A percentile compares a stretch with the other conserved stretches of the same genome.
phyloP scores from a whole-genome alignment of 2,113 vertebrate genomes.

The Chloropsis cyanopogon region DNA sequence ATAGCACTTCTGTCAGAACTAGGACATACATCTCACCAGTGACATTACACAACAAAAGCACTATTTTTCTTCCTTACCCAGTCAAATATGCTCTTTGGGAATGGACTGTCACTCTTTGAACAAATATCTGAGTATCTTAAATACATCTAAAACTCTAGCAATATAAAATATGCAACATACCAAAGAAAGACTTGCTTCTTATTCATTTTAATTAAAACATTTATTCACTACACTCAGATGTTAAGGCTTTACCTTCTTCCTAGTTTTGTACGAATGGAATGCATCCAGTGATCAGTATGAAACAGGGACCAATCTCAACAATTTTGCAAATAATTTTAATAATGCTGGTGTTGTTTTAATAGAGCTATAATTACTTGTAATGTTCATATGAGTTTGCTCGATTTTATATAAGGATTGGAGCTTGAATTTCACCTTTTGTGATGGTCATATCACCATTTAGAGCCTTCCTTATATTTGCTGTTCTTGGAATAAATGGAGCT shows the following conservation, averaged over 20 bases:
- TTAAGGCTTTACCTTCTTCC: not conserved
- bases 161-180: not conserved
- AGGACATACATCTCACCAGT: not conserved
- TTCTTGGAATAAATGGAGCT: not conserved
- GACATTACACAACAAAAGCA: not conserved
- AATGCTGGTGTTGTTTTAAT: not conserved
- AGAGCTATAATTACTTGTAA: not conserved
- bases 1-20: not conserved
- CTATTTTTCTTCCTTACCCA: not conserved
- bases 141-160: not conserved
- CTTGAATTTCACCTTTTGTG: not conserved
- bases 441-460: not conserved
- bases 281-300: not conserved
- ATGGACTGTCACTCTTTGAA: not conserved
- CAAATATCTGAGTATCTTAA: not conserved
- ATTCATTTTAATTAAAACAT: conserved; percentile 10
- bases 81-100: not conserved
- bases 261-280: not conserved
- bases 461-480: not conserved
- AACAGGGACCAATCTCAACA: not conserved
- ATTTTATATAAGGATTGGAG: not conserved
- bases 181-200: not conserved
- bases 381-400: not conserved
- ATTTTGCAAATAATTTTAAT: not conserved
- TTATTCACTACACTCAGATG: not conserved